Evolutionary conservation across 1,140 invertebrate genomes (phyloP).

Genomic region (Macrosteles quadrilineatus): DNA sequence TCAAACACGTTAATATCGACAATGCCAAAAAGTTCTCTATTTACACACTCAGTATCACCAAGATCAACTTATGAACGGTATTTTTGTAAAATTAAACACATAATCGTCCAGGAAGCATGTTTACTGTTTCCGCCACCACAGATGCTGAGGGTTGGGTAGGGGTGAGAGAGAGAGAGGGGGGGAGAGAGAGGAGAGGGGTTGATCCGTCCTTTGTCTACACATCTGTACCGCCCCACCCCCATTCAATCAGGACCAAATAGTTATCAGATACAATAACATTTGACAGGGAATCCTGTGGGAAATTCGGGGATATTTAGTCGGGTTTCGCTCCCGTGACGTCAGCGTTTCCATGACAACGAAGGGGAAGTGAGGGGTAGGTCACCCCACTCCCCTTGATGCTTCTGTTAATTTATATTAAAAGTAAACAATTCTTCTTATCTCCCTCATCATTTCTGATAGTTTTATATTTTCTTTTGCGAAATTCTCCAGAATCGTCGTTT

Average conservation of each 20-base stretch:
- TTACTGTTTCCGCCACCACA: no score
- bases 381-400: background rate
- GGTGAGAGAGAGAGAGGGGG: no score
- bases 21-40: no score
- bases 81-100: no score
- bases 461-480: background rate
- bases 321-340: background rate
- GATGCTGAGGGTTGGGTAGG: no score
- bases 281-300: conserved; percentile 8
- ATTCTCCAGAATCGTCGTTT: background rate
- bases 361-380: background rate
- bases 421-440: conserved; percentile 12
- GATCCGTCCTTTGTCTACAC: no score
- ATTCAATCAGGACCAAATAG: conserved; percentile 19
- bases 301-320: conserved; percentile 8
- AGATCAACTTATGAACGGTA: no score
- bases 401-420: conserved; percentile 23
- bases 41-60: no score
- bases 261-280: conserved; percentile 26
- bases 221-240: background rate
- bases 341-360: background rate
- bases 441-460: conserved; percentile 11
- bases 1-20: no score
- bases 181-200: no score
- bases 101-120: no score